These are phyloP conservation scores for Spea hammondii DNA, from an alignment of 2,797 vertebrate genomes.

Conservation along the genomic window DNA sequence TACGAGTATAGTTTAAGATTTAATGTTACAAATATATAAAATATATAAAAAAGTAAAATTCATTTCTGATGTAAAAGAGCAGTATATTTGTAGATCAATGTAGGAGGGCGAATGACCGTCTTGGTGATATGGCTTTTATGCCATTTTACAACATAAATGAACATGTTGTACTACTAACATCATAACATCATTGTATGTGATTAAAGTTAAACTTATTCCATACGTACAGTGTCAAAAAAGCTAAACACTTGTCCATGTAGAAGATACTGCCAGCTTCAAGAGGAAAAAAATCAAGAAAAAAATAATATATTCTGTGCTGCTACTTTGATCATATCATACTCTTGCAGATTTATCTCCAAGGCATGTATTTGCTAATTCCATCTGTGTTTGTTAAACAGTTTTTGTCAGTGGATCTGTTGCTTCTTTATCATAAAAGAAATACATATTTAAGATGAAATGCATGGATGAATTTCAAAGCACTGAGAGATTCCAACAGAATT, in stretches of 20 bases:
- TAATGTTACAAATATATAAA: too few relatives aligned
- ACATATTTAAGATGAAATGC: neutral
- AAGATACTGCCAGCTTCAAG: neutral
- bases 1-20: too few relatives aligned
- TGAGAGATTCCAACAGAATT: slow-evolving; percentile 5
- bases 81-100: too few relatives aligned
- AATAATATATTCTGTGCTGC: neutral
- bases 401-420: neutral
- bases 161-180: too few relatives aligned
- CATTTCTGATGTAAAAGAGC: too few relatives aligned
- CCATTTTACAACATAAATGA: too few relatives aligned
- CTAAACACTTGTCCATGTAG: slow-evolving; percentile 1
- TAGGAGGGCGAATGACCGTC: too few relatives aligned
- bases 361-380: neutral
- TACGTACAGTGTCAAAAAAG: neutral
- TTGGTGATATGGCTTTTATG: too few relatives aligned
- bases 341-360: slow-evolving; percentile 3
- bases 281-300: neutral
- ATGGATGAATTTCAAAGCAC: neutral
- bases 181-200: too few relatives aligned
- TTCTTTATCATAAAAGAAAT: slow-evolving; percentile 2
- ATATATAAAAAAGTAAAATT: too few relatives aligned
- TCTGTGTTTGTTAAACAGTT: neutral
- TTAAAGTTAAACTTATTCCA: too few relatives aligned
- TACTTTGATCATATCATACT: neutral